Evolutionary conservation across 2,113 vertebrate genomes (phyloP).

Genomic region (Saccopteryx leptura): DNA sequence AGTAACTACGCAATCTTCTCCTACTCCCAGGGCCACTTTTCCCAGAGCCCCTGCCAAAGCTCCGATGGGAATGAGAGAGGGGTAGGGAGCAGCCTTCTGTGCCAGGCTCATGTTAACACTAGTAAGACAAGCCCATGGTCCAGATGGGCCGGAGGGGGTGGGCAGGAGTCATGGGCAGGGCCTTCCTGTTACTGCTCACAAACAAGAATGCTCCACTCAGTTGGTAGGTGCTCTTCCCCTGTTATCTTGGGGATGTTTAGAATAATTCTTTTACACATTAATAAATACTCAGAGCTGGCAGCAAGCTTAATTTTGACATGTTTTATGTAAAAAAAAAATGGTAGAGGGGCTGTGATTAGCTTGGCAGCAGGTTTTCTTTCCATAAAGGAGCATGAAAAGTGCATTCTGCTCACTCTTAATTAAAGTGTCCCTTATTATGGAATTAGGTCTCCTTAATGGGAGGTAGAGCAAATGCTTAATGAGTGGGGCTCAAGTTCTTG

Average conservation of each 20-base stretch:
- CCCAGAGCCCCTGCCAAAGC: not conserved
- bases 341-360: not conserved
- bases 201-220: not conserved
- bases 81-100: not conserved
- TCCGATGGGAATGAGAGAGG: not conserved
- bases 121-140: not conserved
- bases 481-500: not conserved
- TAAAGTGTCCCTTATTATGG: not conserved
- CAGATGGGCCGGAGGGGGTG: not conserved
- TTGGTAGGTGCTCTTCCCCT: not conserved
- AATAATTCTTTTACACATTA: constrained; percentile 56
- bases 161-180: not conserved
- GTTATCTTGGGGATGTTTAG: constrained; percentile 52
- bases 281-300: constrained; percentile 43
- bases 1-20: constrained; percentile 71
- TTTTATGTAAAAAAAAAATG: constrained; percentile 50
- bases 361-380: constrained; percentile 26
- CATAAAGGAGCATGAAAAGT: not conserved
- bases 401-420: not conserved
- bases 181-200: too few relatives aligned
- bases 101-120: not conserved
- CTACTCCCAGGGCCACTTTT: not conserved
- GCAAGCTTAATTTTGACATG: constrained; percentile 63
- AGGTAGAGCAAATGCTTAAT: not conserved
- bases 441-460: not conserved